Evolutionary conservation across 2,113 vertebrate genomes (phyloP).

Genomic region (Neotragus pygmaeus): DNA sequence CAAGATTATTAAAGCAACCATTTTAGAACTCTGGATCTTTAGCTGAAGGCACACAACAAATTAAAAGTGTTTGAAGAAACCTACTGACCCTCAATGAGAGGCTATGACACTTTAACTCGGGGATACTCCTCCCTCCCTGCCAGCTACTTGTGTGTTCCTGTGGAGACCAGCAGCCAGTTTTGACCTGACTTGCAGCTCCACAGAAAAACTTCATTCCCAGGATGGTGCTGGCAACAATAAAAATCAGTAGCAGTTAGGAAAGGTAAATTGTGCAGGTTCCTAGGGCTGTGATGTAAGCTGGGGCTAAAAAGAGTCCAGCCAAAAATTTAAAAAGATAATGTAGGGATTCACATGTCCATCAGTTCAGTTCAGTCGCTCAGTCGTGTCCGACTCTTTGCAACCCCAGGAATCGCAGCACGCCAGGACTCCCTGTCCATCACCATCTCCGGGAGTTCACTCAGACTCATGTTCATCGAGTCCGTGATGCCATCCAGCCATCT

Average conservation of each 20-base stretch:
- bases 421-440: too few species aligned
- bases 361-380: too few species aligned
- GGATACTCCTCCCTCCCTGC: background rate
- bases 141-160: fast-evolving
- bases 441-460: too few species aligned
- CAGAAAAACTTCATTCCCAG: background rate
- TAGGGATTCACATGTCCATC: background rate
- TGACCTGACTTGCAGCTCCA: background rate
- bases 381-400: too few species aligned
- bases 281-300: background rate
- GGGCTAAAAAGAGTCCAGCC: background rate
- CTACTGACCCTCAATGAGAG: background rate
- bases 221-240: too few species aligned
- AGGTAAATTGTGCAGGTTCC: background rate
- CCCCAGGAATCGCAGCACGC: too few species aligned
- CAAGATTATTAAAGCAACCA: background rate
- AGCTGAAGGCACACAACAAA: background rate
- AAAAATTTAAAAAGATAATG: background rate
- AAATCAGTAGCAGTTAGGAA: background rate
- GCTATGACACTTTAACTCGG: background rate
- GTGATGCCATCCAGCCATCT: too few species aligned
- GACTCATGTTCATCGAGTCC: too few species aligned
- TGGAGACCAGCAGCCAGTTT: background rate
- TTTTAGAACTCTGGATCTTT: background rate
- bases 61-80: background rate